Evolutionary conservation across 1,140 invertebrate species (phyloP).

Genomic region (Ditylenchus dipsaci): DNA sequence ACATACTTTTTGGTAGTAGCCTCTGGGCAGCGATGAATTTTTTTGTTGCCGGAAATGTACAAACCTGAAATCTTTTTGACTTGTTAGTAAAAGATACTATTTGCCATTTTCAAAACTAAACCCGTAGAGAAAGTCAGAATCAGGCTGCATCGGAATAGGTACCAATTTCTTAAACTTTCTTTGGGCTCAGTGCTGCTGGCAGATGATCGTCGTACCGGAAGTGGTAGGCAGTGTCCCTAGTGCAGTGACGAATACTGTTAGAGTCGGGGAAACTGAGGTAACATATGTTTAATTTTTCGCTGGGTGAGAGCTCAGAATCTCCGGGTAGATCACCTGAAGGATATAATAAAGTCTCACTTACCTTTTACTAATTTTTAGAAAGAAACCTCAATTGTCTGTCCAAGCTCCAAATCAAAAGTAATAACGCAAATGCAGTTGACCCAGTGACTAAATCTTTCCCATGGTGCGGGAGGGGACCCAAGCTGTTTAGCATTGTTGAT

Average conservation of each 20-base stretch:
- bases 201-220: conserved; percentile 24
- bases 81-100: too few relatives aligned
- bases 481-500: background rate
- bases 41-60: conserved; percentile 97
- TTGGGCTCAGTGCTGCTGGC: background rate
- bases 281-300: conserved; percentile 31
- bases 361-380: too few relatives aligned
- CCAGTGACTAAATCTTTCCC: conserved; percentile 13
- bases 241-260: conserved; percentile 18
- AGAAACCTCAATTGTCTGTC: conserved; percentile 40
- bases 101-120: too few relatives aligned
- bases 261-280: conserved; percentile 40
- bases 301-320: conserved; percentile 14
- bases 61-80: conserved; percentile 64
- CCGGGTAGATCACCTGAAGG: conserved; percentile 36
- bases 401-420: conserved; percentile 38
- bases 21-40: conserved; percentile 81
- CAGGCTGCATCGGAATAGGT: conserved; percentile 16
- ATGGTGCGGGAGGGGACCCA: background rate
- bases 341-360: too few relatives aligned
- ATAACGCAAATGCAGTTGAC: conserved; percentile 39
- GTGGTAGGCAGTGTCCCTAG: conserved; percentile 30
- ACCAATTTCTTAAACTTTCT: background rate
- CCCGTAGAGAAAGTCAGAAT: conserved; percentile 67
- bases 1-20: conserved; percentile 88